Evolutionary conservation across 2,888 invertebrate genomes (phyloP).

Genomic region (Hololepta plana): DNA sequence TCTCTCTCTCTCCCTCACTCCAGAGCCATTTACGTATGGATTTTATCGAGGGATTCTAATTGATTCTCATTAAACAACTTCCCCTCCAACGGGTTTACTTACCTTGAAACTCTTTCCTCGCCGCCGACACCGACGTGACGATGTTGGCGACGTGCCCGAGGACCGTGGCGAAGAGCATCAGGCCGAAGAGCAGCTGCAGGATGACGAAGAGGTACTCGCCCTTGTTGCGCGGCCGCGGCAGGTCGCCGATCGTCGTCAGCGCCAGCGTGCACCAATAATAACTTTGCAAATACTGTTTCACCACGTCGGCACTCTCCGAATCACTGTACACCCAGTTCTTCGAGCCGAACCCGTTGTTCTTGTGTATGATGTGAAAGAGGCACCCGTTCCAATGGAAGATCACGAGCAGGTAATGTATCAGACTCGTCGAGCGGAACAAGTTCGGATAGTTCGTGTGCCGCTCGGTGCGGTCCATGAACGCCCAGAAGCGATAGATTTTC

Average conservation of each 20-base stretch:
- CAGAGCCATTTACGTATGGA: too few relatives aligned
- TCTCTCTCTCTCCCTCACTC: too few relatives aligned
- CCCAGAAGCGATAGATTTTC: slow-evolving; percentile 96
- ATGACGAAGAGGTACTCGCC: slow-evolving; percentile 93
- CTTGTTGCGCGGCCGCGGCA: slow-evolving; percentile 82
- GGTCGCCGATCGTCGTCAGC: slow-evolving; percentile 85
- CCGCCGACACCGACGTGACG: slow-evolving; percentile 92
- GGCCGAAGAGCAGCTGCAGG: slow-evolving; percentile 81
- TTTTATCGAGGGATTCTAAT: too few relatives aligned
- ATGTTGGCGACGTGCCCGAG: slow-evolving; percentile 96
- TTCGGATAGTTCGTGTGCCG: slow-evolving; percentile 98
- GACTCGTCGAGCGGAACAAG: slow-evolving; percentile 75
- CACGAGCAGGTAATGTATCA: slow-evolving; percentile 91
- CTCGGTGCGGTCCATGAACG: slow-evolving; percentile 95
- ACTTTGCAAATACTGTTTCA: slow-evolving; percentile 91
- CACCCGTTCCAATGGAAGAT: slow-evolving; percentile 99
- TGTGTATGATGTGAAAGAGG: slow-evolving; percentile 91
- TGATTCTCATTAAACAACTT: too few relatives aligned
- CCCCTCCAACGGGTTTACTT: too few relatives aligned
- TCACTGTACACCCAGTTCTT: slow-evolving; percentile 81
- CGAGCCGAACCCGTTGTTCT: slow-evolving; percentile 87
- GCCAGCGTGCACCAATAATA: slow-evolving; percentile 97
- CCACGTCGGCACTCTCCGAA: slow-evolving; percentile 71
- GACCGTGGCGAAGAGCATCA: slow-evolving; percentile 89
- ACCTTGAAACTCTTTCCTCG: slow-evolving; percentile 98